Percentiles rank a stretch among this genome's conserved stretches.
Conservation (phyloP, 2,797 vertebrate species). For the Oophaga sylvatica region DNA sequence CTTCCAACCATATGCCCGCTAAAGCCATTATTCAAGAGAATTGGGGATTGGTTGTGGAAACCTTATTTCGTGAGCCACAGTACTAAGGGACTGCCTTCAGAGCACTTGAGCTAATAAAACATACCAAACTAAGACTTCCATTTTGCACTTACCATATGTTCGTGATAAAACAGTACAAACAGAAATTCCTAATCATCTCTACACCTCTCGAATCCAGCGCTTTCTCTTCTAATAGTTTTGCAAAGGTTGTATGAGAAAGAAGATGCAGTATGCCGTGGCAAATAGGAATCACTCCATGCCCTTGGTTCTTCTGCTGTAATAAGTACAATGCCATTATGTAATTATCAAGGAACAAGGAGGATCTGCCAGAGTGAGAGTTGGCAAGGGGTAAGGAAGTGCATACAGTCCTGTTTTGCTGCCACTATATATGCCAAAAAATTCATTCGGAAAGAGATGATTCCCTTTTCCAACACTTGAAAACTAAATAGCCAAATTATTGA, state of each 20-base stretch:
- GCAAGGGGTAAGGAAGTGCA: not conserved
- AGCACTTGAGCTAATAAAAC: too few relatives aligned
- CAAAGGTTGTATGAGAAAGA: not conserved
- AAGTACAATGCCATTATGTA: not conserved
- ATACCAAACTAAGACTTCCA: too few relatives aligned
- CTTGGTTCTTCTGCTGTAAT: not conserved
- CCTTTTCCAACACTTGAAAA: not conserved
- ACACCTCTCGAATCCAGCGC: too few relatives aligned
- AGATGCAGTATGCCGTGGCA: not conserved
- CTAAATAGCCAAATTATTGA: conserved; percentile 10
- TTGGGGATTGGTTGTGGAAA: too few relatives aligned
- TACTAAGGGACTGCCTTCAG: too few relatives aligned
- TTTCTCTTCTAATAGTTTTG: too few relatives aligned
- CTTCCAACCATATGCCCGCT: too few relatives aligned
- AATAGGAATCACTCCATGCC: not conserved
- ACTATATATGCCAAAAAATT: not conserved
- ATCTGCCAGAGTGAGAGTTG: not conserved
- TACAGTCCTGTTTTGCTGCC: not conserved
- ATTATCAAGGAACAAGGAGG: not conserved
- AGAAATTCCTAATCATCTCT: too few relatives aligned
- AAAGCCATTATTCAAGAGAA: too few relatives aligned
- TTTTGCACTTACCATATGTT: too few relatives aligned
- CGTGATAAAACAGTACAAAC: too few relatives aligned
- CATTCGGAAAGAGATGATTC: not conserved
- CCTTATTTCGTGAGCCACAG: too few relatives aligned